Conservation (phyloP, 2,797 vertebrate species). For the Clarias fuscus region DNA sequence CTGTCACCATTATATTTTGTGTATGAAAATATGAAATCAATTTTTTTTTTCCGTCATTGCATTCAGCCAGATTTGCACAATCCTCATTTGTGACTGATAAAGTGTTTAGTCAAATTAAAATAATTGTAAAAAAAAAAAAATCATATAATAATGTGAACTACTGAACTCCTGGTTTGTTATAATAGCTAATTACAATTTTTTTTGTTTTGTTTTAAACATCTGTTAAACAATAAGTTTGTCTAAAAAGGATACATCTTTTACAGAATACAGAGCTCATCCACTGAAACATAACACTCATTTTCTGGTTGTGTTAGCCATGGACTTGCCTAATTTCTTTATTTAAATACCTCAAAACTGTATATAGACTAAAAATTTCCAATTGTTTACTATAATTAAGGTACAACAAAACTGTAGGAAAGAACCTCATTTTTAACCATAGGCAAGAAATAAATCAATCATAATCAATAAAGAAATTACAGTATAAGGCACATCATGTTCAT, state of each 20-base stretch:
- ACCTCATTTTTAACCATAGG: background rate
- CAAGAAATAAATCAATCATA: background rate
- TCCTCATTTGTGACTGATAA: background rate
- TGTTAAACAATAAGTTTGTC: background rate
- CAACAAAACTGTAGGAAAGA: background rate
- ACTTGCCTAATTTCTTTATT: background rate
- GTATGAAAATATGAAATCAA: too few relatives aligned
- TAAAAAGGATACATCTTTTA: background rate
- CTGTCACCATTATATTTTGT: too few relatives aligned
- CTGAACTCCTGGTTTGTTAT: background rate
- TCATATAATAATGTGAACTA: background rate
- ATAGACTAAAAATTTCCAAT: too few relatives aligned
- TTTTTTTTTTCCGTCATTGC: too few relatives aligned
- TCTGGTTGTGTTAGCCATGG: background rate
- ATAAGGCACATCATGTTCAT: background rate
- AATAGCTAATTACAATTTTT: background rate
- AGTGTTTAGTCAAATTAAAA: background rate
- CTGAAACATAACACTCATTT: background rate
- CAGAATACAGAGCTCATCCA: background rate
- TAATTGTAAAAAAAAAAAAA: too few relatives aligned
- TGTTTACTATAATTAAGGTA: too few relatives aligned
- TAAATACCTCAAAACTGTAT: background rate
- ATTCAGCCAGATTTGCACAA: background rate
- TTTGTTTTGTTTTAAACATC: background rate
- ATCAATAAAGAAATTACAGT: background rate